These are phyloP conservation scores for Antheraea mylitta DNA, from an alignment of 1,140 invertebrate genomes.

Conservation along the genomic window DNA sequence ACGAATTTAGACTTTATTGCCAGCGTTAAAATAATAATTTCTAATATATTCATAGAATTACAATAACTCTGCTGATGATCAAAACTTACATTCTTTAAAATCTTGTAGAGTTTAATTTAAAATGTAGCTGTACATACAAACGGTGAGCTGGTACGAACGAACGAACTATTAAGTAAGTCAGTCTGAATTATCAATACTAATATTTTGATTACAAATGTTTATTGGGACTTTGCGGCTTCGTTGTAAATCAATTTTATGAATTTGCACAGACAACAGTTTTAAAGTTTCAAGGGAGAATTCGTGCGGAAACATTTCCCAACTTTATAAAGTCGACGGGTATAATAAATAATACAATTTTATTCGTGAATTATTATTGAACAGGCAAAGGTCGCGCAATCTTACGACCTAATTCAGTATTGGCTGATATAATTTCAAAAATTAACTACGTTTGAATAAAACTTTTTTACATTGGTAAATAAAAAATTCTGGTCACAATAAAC, in stretches of 20 bases:
- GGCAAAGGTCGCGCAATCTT: conserved; percentile 13
- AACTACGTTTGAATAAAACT: too few relatives aligned
- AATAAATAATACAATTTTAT: neutral
- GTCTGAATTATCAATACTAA: conserved; percentile 33
- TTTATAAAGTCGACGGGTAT: neutral
- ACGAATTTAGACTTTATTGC: conserved; percentile 10
- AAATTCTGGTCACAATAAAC: too few relatives aligned
- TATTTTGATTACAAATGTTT: conserved; percentile 35
- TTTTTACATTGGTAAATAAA: too few relatives aligned
- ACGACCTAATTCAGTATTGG: too few relatives aligned
- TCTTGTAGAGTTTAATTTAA: neutral
- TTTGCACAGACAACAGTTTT: conserved; percentile 1
- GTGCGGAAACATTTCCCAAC: neutral
- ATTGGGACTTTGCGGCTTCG: conserved; percentile 5
- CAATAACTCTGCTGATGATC: neutral
- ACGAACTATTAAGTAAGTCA: conserved; percentile 17
- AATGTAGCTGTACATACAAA: neutral
- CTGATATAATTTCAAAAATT: too few relatives aligned
- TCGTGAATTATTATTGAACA: conserved; percentile 12
- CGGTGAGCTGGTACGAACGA: neutral
- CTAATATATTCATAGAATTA: neutral
- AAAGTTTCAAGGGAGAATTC: neutral
- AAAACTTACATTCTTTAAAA: neutral
- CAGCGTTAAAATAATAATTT: neutral
- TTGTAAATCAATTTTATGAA: neutral